Base-by-base conservation (phyloP, 2,888 invertebrate species). In the Drosophila setosimentum region DNA sequence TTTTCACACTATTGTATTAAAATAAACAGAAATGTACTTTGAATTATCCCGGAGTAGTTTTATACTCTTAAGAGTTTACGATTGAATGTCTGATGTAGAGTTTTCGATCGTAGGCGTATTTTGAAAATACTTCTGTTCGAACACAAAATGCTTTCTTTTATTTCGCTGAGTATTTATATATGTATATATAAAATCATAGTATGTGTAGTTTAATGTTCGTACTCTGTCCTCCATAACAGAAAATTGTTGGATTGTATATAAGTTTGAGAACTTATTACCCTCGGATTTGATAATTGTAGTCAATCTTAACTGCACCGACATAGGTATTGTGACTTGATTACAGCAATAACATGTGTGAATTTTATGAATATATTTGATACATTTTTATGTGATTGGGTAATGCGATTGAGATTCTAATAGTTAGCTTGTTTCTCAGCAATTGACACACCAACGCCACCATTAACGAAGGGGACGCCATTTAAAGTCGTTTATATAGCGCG, bases 401-500 rank as follows among this genome's bases (percentile, higher is more conserved):
- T 24, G 32, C 24, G 40, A 61, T 27, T 18, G 3, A 57, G n/a
- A 21, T 40, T 29, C 6, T 6, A 37, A 24, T 42, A 40, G 37
- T 53, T 58, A 11, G 21, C 49, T 29, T 24, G 42, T 13, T 29
- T 37, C 51, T 18, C 21, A 50, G 13, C 32, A 71, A 76, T 50
- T 58, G 13, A 33, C 45, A 29, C 24, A 45, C 8, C 11, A 49
- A 29, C 29, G 49, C 27, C 16, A 32, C n/a, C 49, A 29, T 13
- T 18, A 48, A 27, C 40, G 4, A 10, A 30, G 8, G 40, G 53
- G 53, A 65, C 30, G 55, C 58, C 42, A 62, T 70, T 60, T 48
- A 21, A 45, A 61, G 54, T 53, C 65, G 59, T 53, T 78, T 80
- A 42, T 64, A 45, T 33, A 32, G 45, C 51, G n/a, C 55, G 68